Evolutionary conservation across 1,140 invertebrate species (phyloP), one percentile per base, ranked within the genome.

Genomic region (Camponotus pennsylvanicus): DNA sequence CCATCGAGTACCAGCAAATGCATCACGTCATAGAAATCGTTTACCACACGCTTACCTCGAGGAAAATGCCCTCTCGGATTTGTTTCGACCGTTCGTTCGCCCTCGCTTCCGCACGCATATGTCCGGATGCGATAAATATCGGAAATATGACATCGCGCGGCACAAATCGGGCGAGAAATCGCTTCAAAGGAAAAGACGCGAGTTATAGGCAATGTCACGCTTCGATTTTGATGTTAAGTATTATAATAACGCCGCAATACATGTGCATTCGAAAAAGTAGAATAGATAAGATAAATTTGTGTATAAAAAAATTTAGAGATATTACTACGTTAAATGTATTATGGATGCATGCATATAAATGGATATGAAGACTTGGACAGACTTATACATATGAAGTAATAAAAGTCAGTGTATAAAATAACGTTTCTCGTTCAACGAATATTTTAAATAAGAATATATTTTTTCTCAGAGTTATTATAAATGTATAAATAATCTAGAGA

Each of bases 1-100:
- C 89, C 45, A 90, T 87, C 69, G 75, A 75, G 63, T 55, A 7
- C 57, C 55, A 37, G 27, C 45, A 27, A 84, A 87, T 84, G 64
- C 63, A 88, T 88, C 80, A 73, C 71, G 34, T 13, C 59, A 32
- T 69, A 71, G 55, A 85, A 86, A 89, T 84, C 85, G 70, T 78
- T 89, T 83, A 83, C 78, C 77, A 71, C 11, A 37, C 49, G 49
- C 73, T 77, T 55, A 52, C 15, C 42, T 21, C n/a, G 32, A 32
- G 57, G 7, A 63, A 42, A 52, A 18, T 15, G 3, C 15, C 27
- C 21, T 70, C 37, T 57, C 55, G 67, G 83, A 89, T 89, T 89
- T 89, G 71, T 89, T 88, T 85, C 59, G 61, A 88, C 66, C 63
- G 55, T 27, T 67, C 59, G 32, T 67, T 79, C 73, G 42, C 66